A percentile compares a stretch with the other conserved stretches of the same genome.
Evolutionary conservation across 2,797 vertebrate species (phyloP).

Genomic region (Sebastes iracundus): DNA sequence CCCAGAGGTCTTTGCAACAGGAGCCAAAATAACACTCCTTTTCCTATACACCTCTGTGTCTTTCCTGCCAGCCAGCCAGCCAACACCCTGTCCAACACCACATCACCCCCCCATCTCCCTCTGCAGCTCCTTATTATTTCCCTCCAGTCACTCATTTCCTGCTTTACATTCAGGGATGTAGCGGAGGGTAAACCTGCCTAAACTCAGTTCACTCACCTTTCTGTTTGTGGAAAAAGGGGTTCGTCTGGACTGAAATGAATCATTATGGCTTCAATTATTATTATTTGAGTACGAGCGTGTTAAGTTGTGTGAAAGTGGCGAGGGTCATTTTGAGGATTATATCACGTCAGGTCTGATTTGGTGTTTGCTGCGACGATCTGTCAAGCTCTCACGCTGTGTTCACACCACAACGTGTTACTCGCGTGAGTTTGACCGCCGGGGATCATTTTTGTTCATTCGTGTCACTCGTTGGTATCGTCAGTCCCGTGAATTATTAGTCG

Average conservation of each 20-base stretch:
- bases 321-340: neutral
- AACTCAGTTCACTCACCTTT: conserved; percentile 13
- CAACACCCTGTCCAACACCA: neutral
- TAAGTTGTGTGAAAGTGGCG: neutral
- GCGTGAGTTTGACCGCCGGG: too few species aligned
- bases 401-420: too few species aligned
- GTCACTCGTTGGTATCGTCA: too few species aligned
- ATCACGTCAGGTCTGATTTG: neutral
- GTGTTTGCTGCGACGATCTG: neutral
- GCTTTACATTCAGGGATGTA: conserved; percentile 7
- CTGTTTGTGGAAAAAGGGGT: neutral
- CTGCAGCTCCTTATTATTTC: conserved; percentile 29
- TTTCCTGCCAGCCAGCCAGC: conserved; percentile 23
- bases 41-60: conserved; percentile 39
- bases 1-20: conserved; percentile 73
- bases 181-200: conserved; percentile 5
- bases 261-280: neutral
- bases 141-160: conserved; percentile 3
- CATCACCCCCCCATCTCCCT: neutral
- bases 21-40: conserved; percentile 70
- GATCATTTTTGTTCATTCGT: too few species aligned
- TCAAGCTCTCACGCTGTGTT: neutral
- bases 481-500: too few species aligned
- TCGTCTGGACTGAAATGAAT: neutral
- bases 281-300: neutral